Conservation (phyloP, 1,140 invertebrate species). For the Bombus breviceps region DNA sequence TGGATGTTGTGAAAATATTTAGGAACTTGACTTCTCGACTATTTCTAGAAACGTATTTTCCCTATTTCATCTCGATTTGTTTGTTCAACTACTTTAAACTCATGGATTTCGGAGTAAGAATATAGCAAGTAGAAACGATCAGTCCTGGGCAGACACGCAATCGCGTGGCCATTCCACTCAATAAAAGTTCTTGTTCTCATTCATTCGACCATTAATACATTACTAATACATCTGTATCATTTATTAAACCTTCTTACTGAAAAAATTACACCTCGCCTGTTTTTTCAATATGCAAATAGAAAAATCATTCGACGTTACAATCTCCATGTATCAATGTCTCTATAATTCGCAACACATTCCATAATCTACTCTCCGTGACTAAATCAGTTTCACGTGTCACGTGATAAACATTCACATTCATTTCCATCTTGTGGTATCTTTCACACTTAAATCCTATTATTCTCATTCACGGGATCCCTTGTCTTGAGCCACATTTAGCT, state of each 20-base stretch:
- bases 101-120: too few species aligned
- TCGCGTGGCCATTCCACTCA: too few species aligned
- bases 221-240: neutral
- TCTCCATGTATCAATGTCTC: neutral
- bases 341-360: neutral
- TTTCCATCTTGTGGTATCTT: neutral
- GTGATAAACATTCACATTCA: constrained; percentile 30
- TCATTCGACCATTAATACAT: too few species aligned
- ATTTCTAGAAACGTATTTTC: too few species aligned
- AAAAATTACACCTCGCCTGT: neutral
- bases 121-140: too few species aligned
- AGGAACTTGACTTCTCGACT: too few species aligned
- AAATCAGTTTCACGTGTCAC: neutral
- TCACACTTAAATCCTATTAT: neutral
- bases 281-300: neutral
- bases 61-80: too few species aligned
- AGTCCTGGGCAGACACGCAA: too few species aligned
- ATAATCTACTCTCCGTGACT: neutral
- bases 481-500: neutral
- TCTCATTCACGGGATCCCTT: neutral
- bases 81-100: too few species aligned
- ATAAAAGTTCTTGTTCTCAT: too few species aligned
- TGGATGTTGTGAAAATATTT: too few species aligned
- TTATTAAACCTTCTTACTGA: neutral
- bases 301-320: neutral